A percentile compares a stretch with the other conserved stretches of the same genome.
These are phyloP conservation scores for Theocolax elegans DNA, from an alignment of 1,140 invertebrate genomes.

Conservation along the genomic window DNA sequence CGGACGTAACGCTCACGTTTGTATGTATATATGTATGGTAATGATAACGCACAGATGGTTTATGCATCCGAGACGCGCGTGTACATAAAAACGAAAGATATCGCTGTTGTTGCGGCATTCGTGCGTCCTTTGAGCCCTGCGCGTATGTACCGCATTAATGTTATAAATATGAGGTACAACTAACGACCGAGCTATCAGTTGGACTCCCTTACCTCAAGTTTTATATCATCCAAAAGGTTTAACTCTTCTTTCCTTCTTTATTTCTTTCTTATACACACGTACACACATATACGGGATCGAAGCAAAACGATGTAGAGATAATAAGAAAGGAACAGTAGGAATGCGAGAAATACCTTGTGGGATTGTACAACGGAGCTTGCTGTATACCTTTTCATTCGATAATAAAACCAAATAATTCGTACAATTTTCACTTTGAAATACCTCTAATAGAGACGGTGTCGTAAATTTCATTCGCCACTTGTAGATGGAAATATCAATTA, in stretches of 20 bases:
- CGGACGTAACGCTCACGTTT: slow-evolving; percentile 47
- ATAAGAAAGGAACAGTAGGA: slow-evolving; percentile 18
- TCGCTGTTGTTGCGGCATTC: neutral
- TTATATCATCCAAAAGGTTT: slow-evolving; percentile 44
- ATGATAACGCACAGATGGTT: slow-evolving; percentile 54
- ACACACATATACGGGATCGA: too few species aligned
- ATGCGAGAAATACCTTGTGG: slow-evolving; percentile 20
- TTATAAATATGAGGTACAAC: slow-evolving; percentile 56
- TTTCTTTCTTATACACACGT: too few species aligned
- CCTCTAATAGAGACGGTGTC: too few species aligned
- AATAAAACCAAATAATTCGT: too few species aligned
- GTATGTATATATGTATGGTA: slow-evolving; percentile 44
- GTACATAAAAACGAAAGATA: neutral
- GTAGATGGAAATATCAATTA: too few species aligned
- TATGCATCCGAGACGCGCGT: slow-evolving; percentile 45
- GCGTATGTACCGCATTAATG: slow-evolving; percentile 53
- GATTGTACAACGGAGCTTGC: too few species aligned
- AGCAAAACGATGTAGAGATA: neutral
- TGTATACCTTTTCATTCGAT: too few species aligned
- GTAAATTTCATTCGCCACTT: too few species aligned
- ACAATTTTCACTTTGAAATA: too few species aligned
- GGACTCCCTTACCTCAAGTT: slow-evolving; percentile 47
- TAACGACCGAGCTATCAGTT: slow-evolving; percentile 51
- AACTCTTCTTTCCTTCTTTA: neutral
- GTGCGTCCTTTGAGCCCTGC: neutral